Evolutionary conservation across 2,797 vertebrate species (phyloP).

Genomic region (Neosilurus mollespiculum): DNA sequence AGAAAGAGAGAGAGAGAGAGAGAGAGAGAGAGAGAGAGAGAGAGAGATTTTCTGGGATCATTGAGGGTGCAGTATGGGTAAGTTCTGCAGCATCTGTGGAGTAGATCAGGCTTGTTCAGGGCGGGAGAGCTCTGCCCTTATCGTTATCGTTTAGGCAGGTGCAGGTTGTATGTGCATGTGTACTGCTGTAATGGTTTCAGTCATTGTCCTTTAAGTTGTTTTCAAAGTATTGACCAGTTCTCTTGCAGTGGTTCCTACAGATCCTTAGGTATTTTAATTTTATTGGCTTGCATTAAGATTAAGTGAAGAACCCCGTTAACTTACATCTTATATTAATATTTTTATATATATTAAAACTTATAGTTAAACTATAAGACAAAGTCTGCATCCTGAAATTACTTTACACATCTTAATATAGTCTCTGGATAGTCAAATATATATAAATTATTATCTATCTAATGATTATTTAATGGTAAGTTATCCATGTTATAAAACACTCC

Average conservation of each 20-base stretch:
- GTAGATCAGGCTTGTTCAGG: slow-evolving; percentile 49
- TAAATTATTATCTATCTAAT: too few relatives aligned
- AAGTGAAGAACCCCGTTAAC: background rate
- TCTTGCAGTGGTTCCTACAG: background rate
- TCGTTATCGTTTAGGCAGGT: slow-evolving; percentile 49
- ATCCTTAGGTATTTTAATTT: background rate
- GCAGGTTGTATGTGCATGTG: slow-evolving; percentile 22
- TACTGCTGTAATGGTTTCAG: slow-evolving; percentile 23
- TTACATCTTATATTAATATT: background rate
- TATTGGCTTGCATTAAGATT: background rate
- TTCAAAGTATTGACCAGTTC: background rate
- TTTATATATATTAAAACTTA: too few relatives aligned
- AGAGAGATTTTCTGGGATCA: slow-evolving; percentile 27
- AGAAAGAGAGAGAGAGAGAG: slow-evolving; percentile 27
- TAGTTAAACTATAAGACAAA: background rate
- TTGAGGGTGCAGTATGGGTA: slow-evolving; percentile 19
- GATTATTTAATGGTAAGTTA: too few relatives aligned
- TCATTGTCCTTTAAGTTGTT: background rate
- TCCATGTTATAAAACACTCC: too few relatives aligned
- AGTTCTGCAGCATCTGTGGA: slow-evolving; percentile 52
- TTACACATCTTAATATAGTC: background rate
- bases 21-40: slow-evolving; percentile 23
- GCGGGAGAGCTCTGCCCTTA: slow-evolving; percentile 44
- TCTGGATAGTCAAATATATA: background rate
- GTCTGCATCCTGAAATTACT: background rate